These are phyloP conservation scores for Cryptus viduatorius DNA, from an alignment of 2,888 invertebrate species.

Conservation along the genomic window DNA sequence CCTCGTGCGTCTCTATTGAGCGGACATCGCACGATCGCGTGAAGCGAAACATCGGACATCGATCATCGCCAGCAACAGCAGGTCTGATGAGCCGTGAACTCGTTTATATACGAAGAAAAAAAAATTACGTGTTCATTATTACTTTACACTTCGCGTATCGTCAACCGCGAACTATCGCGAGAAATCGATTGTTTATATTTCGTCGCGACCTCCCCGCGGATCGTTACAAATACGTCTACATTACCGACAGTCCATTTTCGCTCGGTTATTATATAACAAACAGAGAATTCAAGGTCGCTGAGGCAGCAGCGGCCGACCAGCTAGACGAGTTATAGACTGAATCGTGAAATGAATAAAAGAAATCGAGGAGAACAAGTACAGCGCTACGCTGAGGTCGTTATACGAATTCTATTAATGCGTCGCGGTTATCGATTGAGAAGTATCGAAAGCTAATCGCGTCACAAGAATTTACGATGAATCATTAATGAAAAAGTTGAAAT, in stretches of 20 bases:
- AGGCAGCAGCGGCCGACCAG: slow-evolving; percentile 9
- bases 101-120: not conserved
- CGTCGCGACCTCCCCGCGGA: not conserved
- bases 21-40: slow-evolving; percentile 23
- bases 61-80: not conserved
- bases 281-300: slow-evolving; percentile 25
- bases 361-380: slow-evolving; percentile 31
- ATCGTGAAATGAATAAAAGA: slow-evolving; percentile 51
- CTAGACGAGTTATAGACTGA: slow-evolving; percentile 49
- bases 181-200: not conserved
- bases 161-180: not conserved
- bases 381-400: not conserved
- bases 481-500: too few species aligned
- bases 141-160: not conserved
- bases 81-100: slow-evolving; percentile 32
- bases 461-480: not conserved
- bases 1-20: slow-evolving; percentile 25
- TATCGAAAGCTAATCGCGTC: not conserved
- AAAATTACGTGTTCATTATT: not conserved
- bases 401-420: not conserved
- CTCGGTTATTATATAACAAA: slow-evolving; percentile 29
- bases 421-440: not conserved
- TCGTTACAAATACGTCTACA: slow-evolving; percentile 1
- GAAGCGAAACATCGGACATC: slow-evolving; percentile 11
- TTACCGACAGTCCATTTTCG: not conserved